A percentile compares a stretch with the other conserved stretches of the same genome.
Conservation (phyloP, 1,140 invertebrate genomes). For the Ruditapes philippinarum region DNA sequence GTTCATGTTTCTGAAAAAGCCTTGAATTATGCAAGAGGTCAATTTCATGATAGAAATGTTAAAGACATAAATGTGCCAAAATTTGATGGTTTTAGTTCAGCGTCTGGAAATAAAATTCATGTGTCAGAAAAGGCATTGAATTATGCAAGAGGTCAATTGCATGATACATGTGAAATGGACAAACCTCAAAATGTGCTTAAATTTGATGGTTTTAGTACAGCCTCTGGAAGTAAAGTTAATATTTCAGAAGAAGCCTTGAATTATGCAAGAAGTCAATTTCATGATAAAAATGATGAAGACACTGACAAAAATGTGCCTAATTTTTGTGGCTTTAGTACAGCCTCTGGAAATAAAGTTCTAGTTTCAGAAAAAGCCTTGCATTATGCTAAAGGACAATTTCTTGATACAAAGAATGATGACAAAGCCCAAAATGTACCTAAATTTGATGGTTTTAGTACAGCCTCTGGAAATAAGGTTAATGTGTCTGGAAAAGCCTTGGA, state of each 20-base stretch:
- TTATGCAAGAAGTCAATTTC: not conserved
- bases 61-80: not conserved
- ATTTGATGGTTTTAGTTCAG: constrained; percentile 41
- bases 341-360: constrained; percentile 15
- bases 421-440: not conserved
- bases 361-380: constrained; percentile 17
- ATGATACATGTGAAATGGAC: not conserved
- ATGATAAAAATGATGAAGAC: not conserved
- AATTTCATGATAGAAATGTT: constrained; percentile 26
- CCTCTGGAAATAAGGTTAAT: constrained; percentile 57
- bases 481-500: constrained; percentile 69
- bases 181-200: not conserved
- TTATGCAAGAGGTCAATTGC: constrained; percentile 24
- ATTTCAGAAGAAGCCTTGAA: not conserved
- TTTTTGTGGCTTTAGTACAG: constrained; percentile 31
- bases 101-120: constrained; percentile 67
- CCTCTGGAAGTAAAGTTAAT: constrained; percentile 31
- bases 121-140: constrained; percentile 69
- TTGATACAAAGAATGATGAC: not conserved
- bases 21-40: constrained; percentile 67
- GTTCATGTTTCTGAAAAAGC: constrained; percentile 66
- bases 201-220: constrained; percentile 49
- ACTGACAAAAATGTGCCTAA: not conserved
- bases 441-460: constrained; percentile 46
- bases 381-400: not conserved